Base-by-base conservation (phyloP, 1,140 invertebrate genomes). In the Calycopis cecrops region DNA sequence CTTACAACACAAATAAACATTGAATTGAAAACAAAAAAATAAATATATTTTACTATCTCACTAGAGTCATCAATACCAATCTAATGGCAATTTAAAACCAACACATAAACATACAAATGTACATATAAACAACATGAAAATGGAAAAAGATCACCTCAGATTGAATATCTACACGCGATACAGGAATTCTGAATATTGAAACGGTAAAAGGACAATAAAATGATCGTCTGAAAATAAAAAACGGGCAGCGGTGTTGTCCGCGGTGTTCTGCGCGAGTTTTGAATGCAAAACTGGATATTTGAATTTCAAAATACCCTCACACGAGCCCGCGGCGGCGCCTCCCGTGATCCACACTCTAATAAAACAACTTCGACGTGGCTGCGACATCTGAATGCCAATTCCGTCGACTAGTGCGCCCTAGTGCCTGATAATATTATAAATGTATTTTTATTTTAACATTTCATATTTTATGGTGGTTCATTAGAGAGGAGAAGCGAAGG, bases 251-350 rank as follows among this genome's bases (percentile, higher is more conserved):
- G 57, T 60, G 40, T 35, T 60, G 67, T 71, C 66, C 67, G 58
- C 6, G 62, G 55, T 63, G 68, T 62, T 67, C 63, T 44, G 63
- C 65, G 69, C 68, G 66, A 74, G 77, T 80, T 82, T 65, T 67
- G 60, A 82, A 82, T 85, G 72, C 74, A 78, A 81, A 85, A 76
- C 71, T 81, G 65, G 59, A 75, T 76, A 82, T 85, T 82, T 82
- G 81, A 82, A 85, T 69, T 85, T 82, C 76, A 85, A 85, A 85
- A 79, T 73, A 75, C 63, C 69, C 58, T 57, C 65, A 61, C 60
- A 60, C 59, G 64, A 57, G 62, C 56, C 56, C 48, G 55, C 51
- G 64, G 63, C 58, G 63, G 65, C 59, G 58, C 57, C 61, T 66
- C 64, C 71, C 68, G 70, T 75, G 69, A 76, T 73, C 75, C 63